Base-by-base conservation (phyloP, 2,888 invertebrate genomes). In the Stenotaenia linearis region DNA sequence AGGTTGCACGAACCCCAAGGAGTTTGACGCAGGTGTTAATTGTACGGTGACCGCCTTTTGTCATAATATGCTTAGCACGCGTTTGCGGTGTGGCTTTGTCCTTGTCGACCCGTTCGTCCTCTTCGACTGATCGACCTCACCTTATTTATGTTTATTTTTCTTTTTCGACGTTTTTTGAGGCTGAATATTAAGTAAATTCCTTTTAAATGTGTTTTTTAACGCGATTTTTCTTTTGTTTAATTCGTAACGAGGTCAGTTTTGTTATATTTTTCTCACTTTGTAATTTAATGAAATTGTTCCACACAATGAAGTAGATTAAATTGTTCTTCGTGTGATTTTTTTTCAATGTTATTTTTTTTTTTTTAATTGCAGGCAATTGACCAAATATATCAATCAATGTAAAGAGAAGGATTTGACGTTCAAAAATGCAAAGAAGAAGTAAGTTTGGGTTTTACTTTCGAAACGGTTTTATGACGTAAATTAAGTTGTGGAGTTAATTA, bases 361-460 rank as follows among this genome's bases (percentile, higher is more conserved):
- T 75, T 75, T n/a, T 28, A n/a, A 21, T 75, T 80, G 12, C 79
- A 83, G 83, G 77, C 82, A 82, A 81, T 81, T 83, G 45, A 82
- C 82, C 23, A 83, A 83, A 78, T 82, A 82, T 79, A 82, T 83
- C 21, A 82, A 82, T 80, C 82, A 83, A 80, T 83, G 82, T 28
- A 83, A 82, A 78, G 75, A 75, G 18, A 75, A 75, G 37, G 75
- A 75, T 32, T 35, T 35, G 75, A 75, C 37, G 18, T 37, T 75
- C 21, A 75, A 32, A 35, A 30, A 21, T 75, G 75, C 75, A 32
- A 75, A 75, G 75, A 37, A 75, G 37, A 75, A 75, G 75, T 75
- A 30, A 75, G 75, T 75, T 61, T 6, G 45, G 12, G 6, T 32
- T 32, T 23, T 25, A 12, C 28, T 61, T 61, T 56, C 18, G 18